Conservation (phyloP, 2,797 vertebrate genomes). For the Phyllotis vaccarum region DNA sequence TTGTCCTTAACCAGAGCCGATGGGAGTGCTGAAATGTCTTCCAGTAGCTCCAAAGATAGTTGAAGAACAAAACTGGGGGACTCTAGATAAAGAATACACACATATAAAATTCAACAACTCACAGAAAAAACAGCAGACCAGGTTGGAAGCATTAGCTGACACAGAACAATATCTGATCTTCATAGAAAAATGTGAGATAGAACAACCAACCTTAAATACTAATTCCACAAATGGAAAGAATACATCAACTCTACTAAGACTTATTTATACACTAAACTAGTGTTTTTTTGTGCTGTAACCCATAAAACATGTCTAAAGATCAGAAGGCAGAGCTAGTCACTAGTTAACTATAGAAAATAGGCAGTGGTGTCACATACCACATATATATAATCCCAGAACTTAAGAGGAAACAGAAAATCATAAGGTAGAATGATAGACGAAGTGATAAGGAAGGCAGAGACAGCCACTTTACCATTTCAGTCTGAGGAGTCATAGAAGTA, state of each 20-base stretch:
- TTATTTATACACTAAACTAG: not conserved
- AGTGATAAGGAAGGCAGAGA: too few relatives aligned
- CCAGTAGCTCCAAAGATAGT: not conserved
- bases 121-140: not conserved
- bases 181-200: not conserved
- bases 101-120: not conserved
- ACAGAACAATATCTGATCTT: not conserved
- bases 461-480: too few relatives aligned
- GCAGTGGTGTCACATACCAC: too few relatives aligned
- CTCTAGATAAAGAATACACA: not conserved
- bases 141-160: not conserved
- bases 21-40: not conserved
- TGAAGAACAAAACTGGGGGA: not conserved
- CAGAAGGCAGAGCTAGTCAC: too few relatives aligned
- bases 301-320: too few relatives aligned
- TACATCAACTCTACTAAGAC: not conserved
- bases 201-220: not conserved
- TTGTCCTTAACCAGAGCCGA: not conserved
- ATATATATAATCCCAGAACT: too few relatives aligned
- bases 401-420: too few relatives aligned
- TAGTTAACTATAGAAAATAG: too few relatives aligned
- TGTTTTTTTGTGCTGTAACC: too few relatives aligned
- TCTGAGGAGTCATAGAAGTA: too few relatives aligned
- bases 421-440: too few relatives aligned
- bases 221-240: not conserved